Base-by-base conservation (phyloP, 2,113 vertebrate genomes). In the Pseudorectes ferrugineus region DNA sequence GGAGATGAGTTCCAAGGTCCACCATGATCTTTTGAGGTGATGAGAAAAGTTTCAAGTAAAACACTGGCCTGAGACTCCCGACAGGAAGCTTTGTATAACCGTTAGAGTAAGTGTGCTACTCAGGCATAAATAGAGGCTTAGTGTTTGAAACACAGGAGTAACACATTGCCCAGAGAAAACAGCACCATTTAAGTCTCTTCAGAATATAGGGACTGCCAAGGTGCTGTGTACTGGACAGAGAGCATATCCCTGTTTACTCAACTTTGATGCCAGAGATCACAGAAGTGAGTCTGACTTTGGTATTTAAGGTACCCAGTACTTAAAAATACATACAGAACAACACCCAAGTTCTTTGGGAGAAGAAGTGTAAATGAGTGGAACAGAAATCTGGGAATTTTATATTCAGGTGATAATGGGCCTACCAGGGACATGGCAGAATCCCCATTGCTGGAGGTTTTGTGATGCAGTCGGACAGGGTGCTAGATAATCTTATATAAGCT, bases 391-490 rank as follows among this genome's bases (percentile, higher is more conserved):
- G 12, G 13, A 45, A 26, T 90, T 57, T 63, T 89, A 9, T 61
- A 29, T 40, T 43, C 25, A 35, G 23, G 7, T 67, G 15, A 14
- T 49, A 67, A 48, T 70, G 45, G 31, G 31, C 36, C 23, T 46
- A 0, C 13, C 18, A 59, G 45, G 54, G 13, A 29, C 1, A 0
- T 40, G 24, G 9, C 52, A 70, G 36, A 74, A 52, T 77, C 24
- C 31, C 23, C 4, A 3, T 52, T 1, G 1, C 26, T 92, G 31
- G n/a, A 35, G 9, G 6, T 63, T 83, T 70, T 28, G 48, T 52
- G 59, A 23, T 61, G n/a, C 2, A 3, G 5, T 76, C 0, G 0
- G 7, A 43, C 21, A 75, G 10, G 8, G 4, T 79, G 48, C 20
- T 83, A 43, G 24, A 31, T 71, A 38, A 43, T 66, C 12, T 88